A percentile compares a stretch with the other conserved stretches of the same genome.
Evolutionary conservation across 2,113 vertebrate species (phyloP).

Genomic region (Merops nubicus): DNA sequence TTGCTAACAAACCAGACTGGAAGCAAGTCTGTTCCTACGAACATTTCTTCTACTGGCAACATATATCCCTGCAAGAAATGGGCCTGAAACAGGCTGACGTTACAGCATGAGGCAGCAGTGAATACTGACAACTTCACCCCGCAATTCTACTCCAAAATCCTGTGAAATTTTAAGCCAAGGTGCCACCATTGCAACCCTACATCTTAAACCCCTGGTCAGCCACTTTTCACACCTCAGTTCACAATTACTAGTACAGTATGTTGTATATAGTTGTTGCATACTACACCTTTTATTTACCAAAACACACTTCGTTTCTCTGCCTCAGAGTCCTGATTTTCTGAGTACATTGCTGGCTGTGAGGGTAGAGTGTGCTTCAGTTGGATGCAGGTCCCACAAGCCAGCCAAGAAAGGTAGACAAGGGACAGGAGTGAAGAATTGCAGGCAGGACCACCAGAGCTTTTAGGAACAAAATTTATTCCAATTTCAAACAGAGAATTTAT

Average conservation of each 20-base stretch:
- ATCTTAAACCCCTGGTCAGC: neutral
- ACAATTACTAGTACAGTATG: neutral
- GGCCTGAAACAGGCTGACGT: neutral
- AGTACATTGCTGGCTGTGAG: neutral
- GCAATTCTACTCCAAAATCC: neutral
- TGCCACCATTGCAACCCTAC: too few relatives aligned
- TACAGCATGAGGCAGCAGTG: neutral
- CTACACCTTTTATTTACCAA: neutral
- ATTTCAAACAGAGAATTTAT: conserved; percentile 85
- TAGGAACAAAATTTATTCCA: conserved; percentile 87
- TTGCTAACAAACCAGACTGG: neutral
- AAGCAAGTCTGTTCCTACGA: neutral
- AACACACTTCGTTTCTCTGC: neutral
- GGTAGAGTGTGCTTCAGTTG: accelerated
- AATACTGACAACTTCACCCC: neutral
- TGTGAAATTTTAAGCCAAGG: neutral
- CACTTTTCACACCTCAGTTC: neutral
- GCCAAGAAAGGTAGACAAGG: neutral
- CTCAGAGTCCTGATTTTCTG: neutral
- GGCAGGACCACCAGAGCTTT: neutral
- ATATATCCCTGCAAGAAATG: neutral
- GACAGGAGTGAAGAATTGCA: neutral
- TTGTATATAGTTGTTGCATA: too few relatives aligned
- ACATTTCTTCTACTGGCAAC: neutral
- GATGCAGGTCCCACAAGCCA: neutral